phyloP scores from a whole-genome alignment of 2,797 vertebrate species.

The Sebastolobus altivelis region DNA sequence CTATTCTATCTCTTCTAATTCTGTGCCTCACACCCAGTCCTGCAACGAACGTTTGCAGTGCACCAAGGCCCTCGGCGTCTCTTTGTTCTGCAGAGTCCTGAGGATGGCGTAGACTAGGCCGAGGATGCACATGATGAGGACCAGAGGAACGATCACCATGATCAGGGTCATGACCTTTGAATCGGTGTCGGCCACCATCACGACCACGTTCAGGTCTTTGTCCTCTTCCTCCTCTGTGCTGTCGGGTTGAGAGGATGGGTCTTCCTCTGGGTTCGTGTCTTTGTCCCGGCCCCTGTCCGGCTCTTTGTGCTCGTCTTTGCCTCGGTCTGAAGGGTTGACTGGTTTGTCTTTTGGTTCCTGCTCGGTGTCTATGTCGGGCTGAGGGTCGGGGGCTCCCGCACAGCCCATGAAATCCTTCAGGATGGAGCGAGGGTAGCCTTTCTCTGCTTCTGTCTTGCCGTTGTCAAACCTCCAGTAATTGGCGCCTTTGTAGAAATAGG shows the following conservation, averaged over 20 bases:
- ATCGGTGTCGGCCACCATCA: constrained; percentile 89
- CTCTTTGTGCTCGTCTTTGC: constrained; percentile 51
- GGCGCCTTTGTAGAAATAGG: constrained; percentile 95
- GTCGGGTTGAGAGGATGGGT: constrained; percentile 26
- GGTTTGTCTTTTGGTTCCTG: constrained; percentile 44
- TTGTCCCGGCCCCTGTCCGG: constrained; percentile 34
- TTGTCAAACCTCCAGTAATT: constrained; percentile 98
- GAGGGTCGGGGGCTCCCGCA: constrained; percentile 76
- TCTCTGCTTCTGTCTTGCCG: constrained; percentile 87
- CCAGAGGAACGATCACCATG: constrained; percentile 91
- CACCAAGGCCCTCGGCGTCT: constrained; percentile 90
- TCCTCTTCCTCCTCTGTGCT: constrained; percentile 53
- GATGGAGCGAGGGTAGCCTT: constrained; percentile 95
- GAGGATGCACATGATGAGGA: constrained; percentile 92
- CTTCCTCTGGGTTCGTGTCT: constrained; percentile 44
- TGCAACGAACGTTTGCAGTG: constrained; percentile 99
- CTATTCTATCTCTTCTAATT: not conserved
- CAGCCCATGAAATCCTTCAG: constrained; percentile 98
- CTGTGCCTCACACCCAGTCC: constrained; percentile 92
- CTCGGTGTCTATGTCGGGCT: constrained; percentile 80
- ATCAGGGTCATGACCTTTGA: constrained; percentile 90
- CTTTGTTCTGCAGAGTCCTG: constrained; percentile 94
- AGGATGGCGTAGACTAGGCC: constrained; percentile 91
- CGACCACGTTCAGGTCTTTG: constrained; percentile 89
- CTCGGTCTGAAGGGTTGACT: constrained; percentile 67